Base-by-base conservation (phyloP, 2,113 vertebrate species). In the Neogale vison region DNA sequence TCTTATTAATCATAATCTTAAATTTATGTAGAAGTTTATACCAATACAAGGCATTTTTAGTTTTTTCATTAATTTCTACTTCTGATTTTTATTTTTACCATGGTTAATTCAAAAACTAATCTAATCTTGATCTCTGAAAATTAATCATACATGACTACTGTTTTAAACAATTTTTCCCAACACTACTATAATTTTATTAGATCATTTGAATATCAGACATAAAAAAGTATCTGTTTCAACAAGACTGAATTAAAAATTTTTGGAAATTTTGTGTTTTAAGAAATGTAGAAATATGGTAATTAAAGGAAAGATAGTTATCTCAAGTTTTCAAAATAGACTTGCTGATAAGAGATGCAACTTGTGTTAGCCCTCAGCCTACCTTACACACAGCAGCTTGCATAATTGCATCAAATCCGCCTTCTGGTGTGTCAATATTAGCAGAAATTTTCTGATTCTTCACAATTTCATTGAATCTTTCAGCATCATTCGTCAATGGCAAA, bases 361-460 rank as follows among this genome's bases (percentile, higher is more conserved):
- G 15, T 57, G 34, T 50, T 82, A 90, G 4, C 18, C 23, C 39
- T 50, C 26, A 7, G 23, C 76, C 98, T 99, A 99, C 99, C 99
- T 99, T 99, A 97, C 99, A 99, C 96, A 99, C 99, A 45, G 99
- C 99, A 82, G 99, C 99, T 98, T 99, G 99, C 99, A 99, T 99
- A 95, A 99, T 98, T 88, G 99, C 99, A 90, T 99, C 99, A 26
- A 99, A 99, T 96, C 99, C 99, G 57, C 99, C 99, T 96, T 99
- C 99, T 1, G 99, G 99, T 39, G 99, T 80, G 34, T 99, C 99
- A 65, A 99, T 98, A 93, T 99, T 99, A 87, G 99, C 99, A 42
- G 99, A 99, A 74, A 99, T 99, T 29, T 93, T 98, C 93, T 99
- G 99, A 89, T 95, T 97, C 61, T 98, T 98, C 94, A 99, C 99